These are phyloP conservation scores for Spodoptera littoralis DNA, from an alignment of 2,888 invertebrate species.

Conservation along the genomic window DNA sequence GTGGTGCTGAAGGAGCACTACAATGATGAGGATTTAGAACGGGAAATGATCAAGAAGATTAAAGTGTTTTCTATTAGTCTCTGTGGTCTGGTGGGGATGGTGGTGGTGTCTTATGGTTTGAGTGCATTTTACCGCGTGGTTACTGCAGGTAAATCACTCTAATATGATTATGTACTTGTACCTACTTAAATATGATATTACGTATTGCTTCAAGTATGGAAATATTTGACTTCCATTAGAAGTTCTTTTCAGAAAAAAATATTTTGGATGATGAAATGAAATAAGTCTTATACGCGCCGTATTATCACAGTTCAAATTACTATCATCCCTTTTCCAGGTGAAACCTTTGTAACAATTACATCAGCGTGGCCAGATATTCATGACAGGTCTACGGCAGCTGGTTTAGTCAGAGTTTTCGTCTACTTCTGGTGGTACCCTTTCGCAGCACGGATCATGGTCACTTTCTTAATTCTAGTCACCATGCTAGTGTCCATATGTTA, in stretches of 20 bases:
- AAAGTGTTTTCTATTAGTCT: constrained; percentile 28
- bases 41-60: constrained; percentile 46
- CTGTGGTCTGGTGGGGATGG: not conserved
- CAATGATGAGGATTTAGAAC: constrained; percentile 41
- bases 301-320: too few species aligned
- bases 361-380: constrained; percentile 68
- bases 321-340: constrained; percentile 35
- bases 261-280: too few species aligned
- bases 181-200: too few species aligned
- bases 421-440: constrained; percentile 67
- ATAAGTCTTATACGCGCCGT: too few species aligned
- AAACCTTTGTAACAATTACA: constrained; percentile 63
- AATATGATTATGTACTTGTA: too few species aligned
- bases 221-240: too few species aligned
- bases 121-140: constrained; percentile 17
- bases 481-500: constrained; percentile 59
- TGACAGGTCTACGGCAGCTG: constrained; percentile 55
- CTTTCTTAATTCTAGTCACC: constrained; percentile 57
- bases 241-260: too few species aligned
- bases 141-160: constrained; percentile 13
- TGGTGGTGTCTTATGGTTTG: constrained; percentile 3
- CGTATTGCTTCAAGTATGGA: too few species aligned
- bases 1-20: constrained; percentile 43
- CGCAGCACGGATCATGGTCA: constrained; percentile 45
- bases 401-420: constrained; percentile 50